Percentiles rank a stretch among this genome's conserved stretches.
Conservation (phyloP, 2,113 vertebrate genomes). For the Anser brachyrhynchus region DNA sequence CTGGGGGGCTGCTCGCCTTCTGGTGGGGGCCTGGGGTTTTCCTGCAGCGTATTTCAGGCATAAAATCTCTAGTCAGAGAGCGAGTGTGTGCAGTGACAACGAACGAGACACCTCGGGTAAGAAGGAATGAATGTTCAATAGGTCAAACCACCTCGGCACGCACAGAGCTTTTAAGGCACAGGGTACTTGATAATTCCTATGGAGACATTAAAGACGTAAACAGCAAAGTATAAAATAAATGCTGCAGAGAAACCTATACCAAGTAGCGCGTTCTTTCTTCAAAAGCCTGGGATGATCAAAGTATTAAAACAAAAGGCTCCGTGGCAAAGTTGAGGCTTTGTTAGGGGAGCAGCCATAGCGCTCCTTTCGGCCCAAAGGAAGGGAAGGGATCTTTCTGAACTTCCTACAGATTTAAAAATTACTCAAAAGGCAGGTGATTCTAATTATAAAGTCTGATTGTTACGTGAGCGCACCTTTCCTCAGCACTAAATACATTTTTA, state of each 20-base stretch:
- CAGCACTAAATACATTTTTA: not conserved
- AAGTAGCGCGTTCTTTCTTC: not conserved
- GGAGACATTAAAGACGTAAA: not conserved
- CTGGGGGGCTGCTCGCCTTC: not conserved
- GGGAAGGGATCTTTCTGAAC: not conserved
- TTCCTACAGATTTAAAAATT: not conserved
- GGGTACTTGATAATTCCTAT: not conserved
- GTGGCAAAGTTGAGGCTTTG: not conserved
- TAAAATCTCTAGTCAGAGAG: not conserved
- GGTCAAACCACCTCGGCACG: not conserved
- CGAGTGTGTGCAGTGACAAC: not conserved
- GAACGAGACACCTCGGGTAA: not conserved
- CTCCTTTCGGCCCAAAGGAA: not conserved
- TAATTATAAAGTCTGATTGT: not conserved
- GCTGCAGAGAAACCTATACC: not conserved
- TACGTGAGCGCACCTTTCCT: not conserved
- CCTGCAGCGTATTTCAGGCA: not conserved
- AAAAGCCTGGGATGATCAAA: not conserved
- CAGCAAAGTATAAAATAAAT: not conserved
- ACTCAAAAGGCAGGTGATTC: not conserved
- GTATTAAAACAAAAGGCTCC: conserved; percentile 6
- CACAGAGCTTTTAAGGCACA: not conserved
- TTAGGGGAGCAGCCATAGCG: not conserved
- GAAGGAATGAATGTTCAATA: not conserved
- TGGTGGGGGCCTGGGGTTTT: not conserved